Evolutionary conservation across 2,888 invertebrate genomes (phyloP), one percentile per base, ranked within the genome.

Genomic region (Leptopilina syphax): DNA sequence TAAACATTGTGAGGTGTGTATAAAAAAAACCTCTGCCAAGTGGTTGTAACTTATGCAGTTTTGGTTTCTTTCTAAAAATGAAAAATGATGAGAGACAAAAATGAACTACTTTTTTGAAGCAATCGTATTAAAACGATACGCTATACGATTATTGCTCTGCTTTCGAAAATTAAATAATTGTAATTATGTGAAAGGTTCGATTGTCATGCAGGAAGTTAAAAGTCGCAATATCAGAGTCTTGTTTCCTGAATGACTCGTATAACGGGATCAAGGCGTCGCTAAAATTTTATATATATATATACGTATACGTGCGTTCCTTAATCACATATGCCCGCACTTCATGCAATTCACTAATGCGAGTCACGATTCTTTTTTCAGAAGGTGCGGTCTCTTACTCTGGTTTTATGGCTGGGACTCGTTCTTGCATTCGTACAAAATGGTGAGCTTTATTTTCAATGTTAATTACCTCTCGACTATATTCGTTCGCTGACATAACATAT

Each of bases 371-470:
- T 83, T 83, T 88, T 87, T 13, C 90, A 91, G 91, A 88, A 87
- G 85, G 83, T 87, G 82, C 88, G 88, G 84, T 84, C 88, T 78
- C 85, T 87, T 79, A 84, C 85, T 80, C 83, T 89, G 82, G 78
- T 90, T 80, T 86, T 91, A 83, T 87, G 88, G 87, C 82, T 91
- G 79, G 84, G 85, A 78, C 83, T 90, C 82, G 84, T 90, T 77
- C 81, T 89, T 27, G 85, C 87, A 70, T 82, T 86, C n/a, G 85
- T 88, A 80, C 86, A 86, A 76, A 83, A 86, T 83, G 90, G 91
- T 91, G 80, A 89, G 91, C 87, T 77, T 76, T 78, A 73, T 73
- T 73, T 73, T 73, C 73, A 73, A 73, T 73, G 73, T 73, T 57
- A 57, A 73, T 57, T 73, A 73, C n/a, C 34, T 34, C 13, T 4